Evolutionary conservation across 2,113 vertebrate genomes (phyloP), one percentile per base, ranked within the genome.

Genomic region (Urocolius indicus): DNA sequence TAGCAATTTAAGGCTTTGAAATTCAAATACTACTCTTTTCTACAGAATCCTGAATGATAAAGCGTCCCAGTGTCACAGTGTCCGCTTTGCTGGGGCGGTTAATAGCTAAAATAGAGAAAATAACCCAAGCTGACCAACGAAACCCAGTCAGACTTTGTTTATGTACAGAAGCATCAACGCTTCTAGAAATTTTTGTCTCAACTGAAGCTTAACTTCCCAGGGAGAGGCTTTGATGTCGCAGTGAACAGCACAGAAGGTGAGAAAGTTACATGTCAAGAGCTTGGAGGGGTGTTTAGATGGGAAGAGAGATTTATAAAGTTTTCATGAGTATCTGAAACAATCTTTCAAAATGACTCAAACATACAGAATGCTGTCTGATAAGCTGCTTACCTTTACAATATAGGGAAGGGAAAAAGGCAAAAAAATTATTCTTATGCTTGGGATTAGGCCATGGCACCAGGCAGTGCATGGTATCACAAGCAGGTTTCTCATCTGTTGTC

Each of bases 1-100:
- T 71, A 79, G 73, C 86, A 93, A 91, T 93, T 80, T 90, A 86
- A 65, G 61, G 78, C 79, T 96, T 96, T 95, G 63, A 87, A 94
- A 96, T 95, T 95, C 81, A 84, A 91, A 82, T 93, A 75, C 45
- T 84, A 62, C 55, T 89, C 46, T 57, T 22, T 79, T 84, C 73
- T 69, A 92, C 65, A 65, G 89, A 81, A 86, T 75, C 76, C 68
- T 80, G 68, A 93, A 78, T 65, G 81, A 45, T 32, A 71, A 86
- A 69, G 61, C 67, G 48, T 80, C 52, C 30, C 41, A n/a, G 71
- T 66, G 71, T 90, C 84, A 87, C 87, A 89, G 75, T 79, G 55
- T 59, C 83, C 90, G 59, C 90, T 95, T 89, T 84, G 63, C 65
- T 67, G 41, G n/a, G 19, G 68, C 5, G 2, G 48, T 87, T 92